Evolutionary conservation across 1,140 invertebrate genomes (phyloP).

Genomic region (Drosophila santomea): DNA sequence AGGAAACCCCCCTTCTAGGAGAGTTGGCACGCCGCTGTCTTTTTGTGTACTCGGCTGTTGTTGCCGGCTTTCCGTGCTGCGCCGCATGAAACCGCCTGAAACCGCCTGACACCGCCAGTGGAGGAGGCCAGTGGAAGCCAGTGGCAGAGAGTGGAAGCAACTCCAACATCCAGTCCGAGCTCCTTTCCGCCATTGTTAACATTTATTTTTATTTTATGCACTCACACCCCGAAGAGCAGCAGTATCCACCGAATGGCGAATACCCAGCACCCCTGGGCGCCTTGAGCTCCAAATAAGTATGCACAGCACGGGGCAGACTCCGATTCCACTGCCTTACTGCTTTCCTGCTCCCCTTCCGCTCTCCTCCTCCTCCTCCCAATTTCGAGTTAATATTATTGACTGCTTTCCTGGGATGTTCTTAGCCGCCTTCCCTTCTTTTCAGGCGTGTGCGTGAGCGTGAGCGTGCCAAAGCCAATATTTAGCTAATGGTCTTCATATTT

Average conservation of each 20-base stretch:
- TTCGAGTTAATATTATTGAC: slow-evolving; percentile 79
- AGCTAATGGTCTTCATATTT: slow-evolving; percentile 83
- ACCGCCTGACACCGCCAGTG: slow-evolving; percentile 60
- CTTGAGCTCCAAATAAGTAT: slow-evolving; percentile 81
- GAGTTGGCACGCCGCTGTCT: not conserved
- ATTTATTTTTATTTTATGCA: slow-evolving; percentile 83
- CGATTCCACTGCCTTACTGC: slow-evolving; percentile 12
- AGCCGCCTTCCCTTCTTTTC: not conserved
- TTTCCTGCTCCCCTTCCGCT: slow-evolving; percentile 7
- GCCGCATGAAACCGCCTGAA: slow-evolving; percentile 65
- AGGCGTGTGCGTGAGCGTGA: slow-evolving; percentile 63
- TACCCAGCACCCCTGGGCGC: slow-evolving; percentile 26
- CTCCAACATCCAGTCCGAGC: slow-evolving; percentile 62
- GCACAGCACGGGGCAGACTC: slow-evolving; percentile 74
- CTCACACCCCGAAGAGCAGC: slow-evolving; percentile 42
- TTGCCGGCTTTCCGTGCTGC: slow-evolving; percentile 64
- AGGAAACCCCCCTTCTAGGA: not conserved
- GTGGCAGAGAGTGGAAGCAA: slow-evolving; percentile 12
- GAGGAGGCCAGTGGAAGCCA: not conserved
- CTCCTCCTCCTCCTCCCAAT: slow-evolving; percentile 30
- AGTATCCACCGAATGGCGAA: not conserved
- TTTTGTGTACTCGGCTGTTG: slow-evolving; percentile 9
- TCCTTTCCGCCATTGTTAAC: slow-evolving; percentile 78
- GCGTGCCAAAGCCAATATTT: slow-evolving; percentile 82
- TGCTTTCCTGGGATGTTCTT: slow-evolving; percentile 52